Evolutionary conservation across 2,797 vertebrate species (phyloP), one percentile per base, ranked within the genome.

Genomic region (Pseudopleuronectes americanus): DNA sequence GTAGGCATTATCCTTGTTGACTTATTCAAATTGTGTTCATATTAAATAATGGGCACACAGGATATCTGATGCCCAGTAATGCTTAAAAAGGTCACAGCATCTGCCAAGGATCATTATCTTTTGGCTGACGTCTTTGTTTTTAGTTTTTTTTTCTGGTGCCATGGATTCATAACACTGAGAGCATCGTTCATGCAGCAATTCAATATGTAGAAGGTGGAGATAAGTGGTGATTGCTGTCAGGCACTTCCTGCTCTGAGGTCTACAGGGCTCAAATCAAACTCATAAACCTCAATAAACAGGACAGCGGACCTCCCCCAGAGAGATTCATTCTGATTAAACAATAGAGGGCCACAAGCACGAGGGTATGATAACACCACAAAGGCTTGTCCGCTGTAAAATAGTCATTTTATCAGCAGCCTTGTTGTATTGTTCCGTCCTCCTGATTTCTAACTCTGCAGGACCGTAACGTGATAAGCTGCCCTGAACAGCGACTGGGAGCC

Each of bases 281-380:
- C 86, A 81, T 77, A 83, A 80, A 81, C 84, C 63, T 66, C 84
- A 78, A 75, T 79, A 76, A 86, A 85, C 53, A 67, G 74, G 76
- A 80, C 59, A 62, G 79, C 72, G 76, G 79, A 85, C 74, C 80
- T 87, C 31, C 81, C 82, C 76, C 54, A 23, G 62, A 51, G 81
- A 90, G 87, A 88, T 87, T 57, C 79, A 90, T 89, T 72, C 70
- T 41, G 87, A 88, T 91, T 81, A 84, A 62, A 87, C 74, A 83
- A 77, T 45, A 71, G 75, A 88, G 62, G 51, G 55, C 57, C 73
- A 61, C 57, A 77, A 83, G 78, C 71, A 72, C 62, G 49, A 6
- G 49, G 57, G 68, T 71, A 58, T 48, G 77, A 90, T 87, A 83
- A 85, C 56, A 19, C 58, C 64, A 81, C 81, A 83, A 81, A 71